Base-by-base conservation (phyloP, 2,888 invertebrate genomes). In the Lottia scabra region DNA sequence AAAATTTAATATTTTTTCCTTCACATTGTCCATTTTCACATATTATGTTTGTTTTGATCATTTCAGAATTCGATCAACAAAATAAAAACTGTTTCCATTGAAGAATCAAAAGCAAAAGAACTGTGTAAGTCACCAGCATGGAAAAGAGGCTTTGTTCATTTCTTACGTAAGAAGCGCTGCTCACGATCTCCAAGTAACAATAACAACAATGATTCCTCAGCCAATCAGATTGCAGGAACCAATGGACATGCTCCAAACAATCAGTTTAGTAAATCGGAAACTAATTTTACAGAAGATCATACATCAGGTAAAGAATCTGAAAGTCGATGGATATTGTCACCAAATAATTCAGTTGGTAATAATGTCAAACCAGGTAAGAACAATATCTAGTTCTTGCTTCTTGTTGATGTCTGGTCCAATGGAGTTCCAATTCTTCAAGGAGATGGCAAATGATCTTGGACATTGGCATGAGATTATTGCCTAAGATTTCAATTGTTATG, bases 111-210 rank as follows among this genome's bases (percentile, higher is more conserved):
- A 72, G 81, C 81, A 72, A 70, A 70, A 65, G 73, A 78, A 26
- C 72, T 68, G 72, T 63, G 76, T 43, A 83, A 83, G 79, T 78
- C 74, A 67, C 77, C 81, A 63, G 78, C 81, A n/a, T 85, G 84
- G 84, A 81, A 82, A 77, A 78, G 83, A 77, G 84, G 84, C 70
- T 84, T 85, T 81, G 84, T 81, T 68, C 84, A 85, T 74, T 82
- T 85, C 71, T 75, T 85, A 69, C 83, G 81, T 78, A 82, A 83
- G 75, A 84, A 82, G 73, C 80, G 80, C 70, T 75, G 74, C 64
- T 77, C 74, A 63, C 71, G 73, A 64, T 72, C 75, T 10, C 56
- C 78, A 26, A 68, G 74, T 71, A 84, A 85, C 77, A 83, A 84
- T 76, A 82, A 84, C 74, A 82, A 84, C 74, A 80, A 79, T 19